These are phyloP conservation scores for Troilus luridus DNA, from an alignment of 2,888 invertebrate genomes.

Conservation along the genomic window DNA sequence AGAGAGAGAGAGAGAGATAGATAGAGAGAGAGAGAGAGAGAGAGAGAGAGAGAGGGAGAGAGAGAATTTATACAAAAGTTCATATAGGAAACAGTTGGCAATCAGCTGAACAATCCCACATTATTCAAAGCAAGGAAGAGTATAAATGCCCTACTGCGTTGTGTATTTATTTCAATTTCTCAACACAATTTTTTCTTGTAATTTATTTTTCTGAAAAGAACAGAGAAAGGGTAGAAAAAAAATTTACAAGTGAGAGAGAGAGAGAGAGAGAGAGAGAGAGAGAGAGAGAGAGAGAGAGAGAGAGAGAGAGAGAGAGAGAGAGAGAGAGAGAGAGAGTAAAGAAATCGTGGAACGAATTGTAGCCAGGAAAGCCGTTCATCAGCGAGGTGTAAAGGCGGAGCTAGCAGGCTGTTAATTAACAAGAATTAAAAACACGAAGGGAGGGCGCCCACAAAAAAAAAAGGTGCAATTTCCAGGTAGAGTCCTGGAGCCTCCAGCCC, in stretches of 20 bases:
- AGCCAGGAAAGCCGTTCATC: constrained; percentile 5
- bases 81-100: background rate
- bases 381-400: constrained; percentile 25
- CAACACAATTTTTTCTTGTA: constrained; percentile 25
- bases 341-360: constrained; percentile 35
- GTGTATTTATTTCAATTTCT: constrained; percentile 43
- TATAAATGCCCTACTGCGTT: background rate
- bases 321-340: constrained; percentile 34
- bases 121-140: background rate
- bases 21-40: no score
- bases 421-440: constrained; percentile 59
- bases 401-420: constrained; percentile 60
- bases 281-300: background rate
- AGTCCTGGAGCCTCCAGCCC: background rate
- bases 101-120: background rate
- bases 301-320: background rate
- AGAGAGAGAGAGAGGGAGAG: background rate
- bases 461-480: constrained; percentile 52
- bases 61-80: background rate
- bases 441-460: constrained; percentile 24
- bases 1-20: no score
- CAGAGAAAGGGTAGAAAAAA: background rate
- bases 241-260: background rate
- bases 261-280: background rate
- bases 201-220: constrained; percentile 4